phyloP scores from a whole-genome alignment of 2,113 vertebrate species.

The Nettapus auritus region DNA sequence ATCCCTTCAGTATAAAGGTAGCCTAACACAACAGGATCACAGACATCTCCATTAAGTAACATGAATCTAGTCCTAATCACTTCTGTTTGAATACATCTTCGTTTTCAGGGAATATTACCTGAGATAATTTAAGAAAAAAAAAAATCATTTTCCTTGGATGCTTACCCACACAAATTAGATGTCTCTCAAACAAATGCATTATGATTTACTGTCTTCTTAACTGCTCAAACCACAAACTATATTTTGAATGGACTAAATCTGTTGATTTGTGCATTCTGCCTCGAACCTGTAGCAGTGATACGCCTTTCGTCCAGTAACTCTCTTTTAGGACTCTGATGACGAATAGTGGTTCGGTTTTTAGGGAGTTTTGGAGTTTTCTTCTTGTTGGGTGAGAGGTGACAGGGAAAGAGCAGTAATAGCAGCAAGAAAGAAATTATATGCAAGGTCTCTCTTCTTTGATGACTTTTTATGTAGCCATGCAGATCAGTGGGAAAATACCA shows the following conservation, averaged over 20 bases:
- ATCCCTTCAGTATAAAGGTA: background rate
- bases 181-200: background rate
- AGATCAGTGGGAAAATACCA: background rate
- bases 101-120: background rate
- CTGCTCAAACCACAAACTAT: background rate
- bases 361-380: fast-evolving
- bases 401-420: background rate
- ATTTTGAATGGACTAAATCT: background rate
- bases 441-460: background rate
- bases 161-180: background rate
- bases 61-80: background rate
- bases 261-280: background rate
- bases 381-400: background rate
- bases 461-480: background rate
- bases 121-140: background rate
- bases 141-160: background rate
- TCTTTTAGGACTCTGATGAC: background rate
- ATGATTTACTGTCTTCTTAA: background rate
- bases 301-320: background rate
- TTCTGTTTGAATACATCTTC: background rate
- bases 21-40: background rate
- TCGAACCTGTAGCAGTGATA: background rate
- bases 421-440: background rate
- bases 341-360: background rate
- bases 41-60: background rate